A percentile compares a stretch with the other conserved stretches of the same genome.
These are phyloP conservation scores for Conus betulinus DNA, from an alignment of 1,140 invertebrate genomes.

Conservation along the genomic window DNA sequence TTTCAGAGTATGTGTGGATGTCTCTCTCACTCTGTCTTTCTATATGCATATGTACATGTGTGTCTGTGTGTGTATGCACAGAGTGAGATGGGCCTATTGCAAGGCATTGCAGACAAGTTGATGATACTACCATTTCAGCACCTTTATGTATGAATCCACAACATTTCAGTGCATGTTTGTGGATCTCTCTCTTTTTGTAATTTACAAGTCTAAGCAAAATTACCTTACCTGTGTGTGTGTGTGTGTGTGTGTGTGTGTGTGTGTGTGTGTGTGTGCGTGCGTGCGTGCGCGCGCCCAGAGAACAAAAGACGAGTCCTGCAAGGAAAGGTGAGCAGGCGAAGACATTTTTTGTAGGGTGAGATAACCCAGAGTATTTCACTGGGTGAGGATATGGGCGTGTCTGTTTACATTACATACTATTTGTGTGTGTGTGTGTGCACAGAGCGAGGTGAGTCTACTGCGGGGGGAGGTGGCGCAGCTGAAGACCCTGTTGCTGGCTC, in stretches of 20 bases:
- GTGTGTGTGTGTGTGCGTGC: neutral
- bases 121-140: too few species aligned
- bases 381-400: neutral
- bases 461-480: constrained; percentile 81
- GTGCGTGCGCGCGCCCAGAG: neutral
- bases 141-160: too few species aligned
- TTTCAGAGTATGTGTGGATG: neutral
- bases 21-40: neutral
- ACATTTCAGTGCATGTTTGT: too few species aligned
- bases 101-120: too few species aligned
- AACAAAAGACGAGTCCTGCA: too few species aligned
- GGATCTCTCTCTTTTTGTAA: too few species aligned
- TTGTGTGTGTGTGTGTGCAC: constrained; percentile 9
- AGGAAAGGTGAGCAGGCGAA: neutral
- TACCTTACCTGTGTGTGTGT: neutral
- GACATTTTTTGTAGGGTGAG: neutral
- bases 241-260: neutral
- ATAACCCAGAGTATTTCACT: neutral
- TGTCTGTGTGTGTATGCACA: too few species aligned
- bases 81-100: too few species aligned
- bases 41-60: neutral
- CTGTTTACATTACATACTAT: neutral
- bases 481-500: constrained; percentile 81
- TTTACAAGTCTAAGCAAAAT: too few species aligned
- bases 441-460: constrained; percentile 80